Percentiles rank a stretch among this genome's conserved stretches.
These are phyloP conservation scores for Fistularia tabacaria DNA, from an alignment of 2,797 vertebrate species.

Conservation along the genomic window DNA sequence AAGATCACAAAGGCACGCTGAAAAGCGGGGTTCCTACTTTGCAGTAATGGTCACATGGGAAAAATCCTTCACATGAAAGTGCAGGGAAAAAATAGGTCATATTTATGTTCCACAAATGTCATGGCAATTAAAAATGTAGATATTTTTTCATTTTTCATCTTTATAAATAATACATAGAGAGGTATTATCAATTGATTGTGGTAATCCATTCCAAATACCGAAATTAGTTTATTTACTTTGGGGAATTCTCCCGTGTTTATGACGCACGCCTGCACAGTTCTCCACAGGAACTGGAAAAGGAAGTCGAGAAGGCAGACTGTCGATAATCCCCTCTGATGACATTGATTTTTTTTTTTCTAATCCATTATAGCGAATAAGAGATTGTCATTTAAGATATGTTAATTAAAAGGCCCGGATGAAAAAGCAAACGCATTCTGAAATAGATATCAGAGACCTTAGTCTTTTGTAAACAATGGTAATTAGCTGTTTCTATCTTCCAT, in stretches of 20 bases:
- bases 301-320: slow-evolving; percentile 16
- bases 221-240: slow-evolving; percentile 64
- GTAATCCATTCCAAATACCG: slow-evolving; percentile 69
- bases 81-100: slow-evolving; percentile 58
- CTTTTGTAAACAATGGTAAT: slow-evolving; percentile 13
- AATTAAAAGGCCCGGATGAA: slow-evolving; percentile 21
- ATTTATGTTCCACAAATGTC: slow-evolving; percentile 65
- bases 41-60: slow-evolving; percentile 54
- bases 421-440: slow-evolving; percentile 11
- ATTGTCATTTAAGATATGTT: slow-evolving; percentile 30
- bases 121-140: slow-evolving; percentile 63
- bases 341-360: slow-evolving; percentile 14
- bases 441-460: slow-evolving; percentile 3
- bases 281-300: slow-evolving; percentile 19
- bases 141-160: slow-evolving; percentile 51
- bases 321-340: slow-evolving; percentile 21
- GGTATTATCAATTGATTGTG: slow-evolving; percentile 77
- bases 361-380: slow-evolving; percentile 29
- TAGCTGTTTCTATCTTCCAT: background rate
- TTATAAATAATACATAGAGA: slow-evolving; percentile 75
- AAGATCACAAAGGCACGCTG: slow-evolving; percentile 54
- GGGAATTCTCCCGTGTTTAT: slow-evolving; percentile 36
- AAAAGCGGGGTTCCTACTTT: slow-evolving; percentile 50
- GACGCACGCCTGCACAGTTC: background rate
- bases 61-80: slow-evolving; percentile 60